Evolutionary conservation across 2,797 vertebrate genomes (phyloP).

Genomic region (Alcedo quadribrachys): DNA sequence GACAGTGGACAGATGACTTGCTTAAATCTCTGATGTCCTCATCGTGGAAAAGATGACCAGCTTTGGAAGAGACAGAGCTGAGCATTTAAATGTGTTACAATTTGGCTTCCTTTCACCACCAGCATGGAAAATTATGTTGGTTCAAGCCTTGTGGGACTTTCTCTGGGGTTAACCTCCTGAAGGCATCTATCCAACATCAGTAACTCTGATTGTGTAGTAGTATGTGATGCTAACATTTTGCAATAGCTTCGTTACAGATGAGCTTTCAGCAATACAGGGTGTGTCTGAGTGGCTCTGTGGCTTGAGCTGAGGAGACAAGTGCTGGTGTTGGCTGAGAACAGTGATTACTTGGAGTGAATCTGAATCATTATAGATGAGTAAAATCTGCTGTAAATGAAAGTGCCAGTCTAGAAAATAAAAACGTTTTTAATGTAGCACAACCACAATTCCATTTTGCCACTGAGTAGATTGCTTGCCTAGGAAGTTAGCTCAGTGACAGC

Average conservation of each 20-base stretch:
- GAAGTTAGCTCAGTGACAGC: background rate
- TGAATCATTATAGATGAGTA: background rate
- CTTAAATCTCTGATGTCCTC: slow-evolving; percentile 62
- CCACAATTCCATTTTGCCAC: background rate
- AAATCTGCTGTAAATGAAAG: background rate
- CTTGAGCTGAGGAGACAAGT: background rate
- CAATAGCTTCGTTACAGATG: slow-evolving; percentile 6
- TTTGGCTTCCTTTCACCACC: slow-evolving; percentile 47
- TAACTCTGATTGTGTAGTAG: slow-evolving; percentile 20
- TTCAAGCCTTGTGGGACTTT: slow-evolving; percentile 65
- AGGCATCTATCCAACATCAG: slow-evolving; percentile 36
- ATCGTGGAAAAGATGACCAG: slow-evolving; percentile 70
- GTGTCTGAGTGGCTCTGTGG: slow-evolving; percentile 12
- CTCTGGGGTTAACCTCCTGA: slow-evolving; percentile 48
- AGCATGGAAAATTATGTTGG: slow-evolving; percentile 60
- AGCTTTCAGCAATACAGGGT: slow-evolving; percentile 1
- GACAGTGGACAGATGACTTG: slow-evolving; percentile 45
- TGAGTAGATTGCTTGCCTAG: background rate
- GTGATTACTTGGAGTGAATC: background rate
- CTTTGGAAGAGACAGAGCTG: slow-evolving; percentile 32
- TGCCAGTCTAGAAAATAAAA: background rate
- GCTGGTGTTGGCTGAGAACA: slow-evolving; percentile 3
- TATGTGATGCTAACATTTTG: slow-evolving; percentile 23
- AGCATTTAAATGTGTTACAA: slow-evolving; percentile 59
- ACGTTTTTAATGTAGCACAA: background rate